Evolutionary conservation across 1,140 invertebrate species (phyloP), one percentile per base, ranked within the genome.

Genomic region (Aphis craccivora): DNA sequence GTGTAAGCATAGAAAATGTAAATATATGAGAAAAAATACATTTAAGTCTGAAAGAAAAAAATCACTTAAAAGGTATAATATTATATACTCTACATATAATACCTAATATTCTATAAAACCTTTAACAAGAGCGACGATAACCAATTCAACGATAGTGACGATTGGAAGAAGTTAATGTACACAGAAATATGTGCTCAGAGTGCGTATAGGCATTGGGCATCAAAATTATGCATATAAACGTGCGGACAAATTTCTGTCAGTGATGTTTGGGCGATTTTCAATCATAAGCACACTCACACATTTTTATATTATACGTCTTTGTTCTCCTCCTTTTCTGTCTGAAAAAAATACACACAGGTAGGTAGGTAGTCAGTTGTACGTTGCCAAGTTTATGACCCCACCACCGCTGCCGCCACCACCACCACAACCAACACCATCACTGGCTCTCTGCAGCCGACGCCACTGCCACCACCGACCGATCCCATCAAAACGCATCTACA

Each of bases 381-480:
- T 93, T 93, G 91, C 91, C 91, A 93, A 93, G 91, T 93, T 93
- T 93, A 93, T 93, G 20, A 93, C 91, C 91, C 91, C 76, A 37
- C 81, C 48, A 51, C 18, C 14, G 14, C 48, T 14, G 48, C 14
- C 48, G 48, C 48, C 48, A 51, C 48, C 48, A 43, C 90, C 81
- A 43, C 90, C 81, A 48, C 91, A 53, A 20, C 53, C 88, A 60
- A 37, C 7, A 20, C 88, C 35, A 14, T 51, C 55, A 48, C 45
- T 81, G 45, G n/a, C 48, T 76, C 11, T 18, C 60, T 76, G 60
- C 60, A 76, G 76, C 91, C 91, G 23, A 43, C 88, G 48, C 53
- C 88, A 60, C 53, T 25, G 20, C 88, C 35, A 48, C 81, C 55
- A 48, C 45, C 91, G 35, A 43, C 48, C 81, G 91, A 84, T 51